phyloP scores from a whole-genome alignment of 1,140 invertebrate species.

The Micrasema minimum region DNA sequence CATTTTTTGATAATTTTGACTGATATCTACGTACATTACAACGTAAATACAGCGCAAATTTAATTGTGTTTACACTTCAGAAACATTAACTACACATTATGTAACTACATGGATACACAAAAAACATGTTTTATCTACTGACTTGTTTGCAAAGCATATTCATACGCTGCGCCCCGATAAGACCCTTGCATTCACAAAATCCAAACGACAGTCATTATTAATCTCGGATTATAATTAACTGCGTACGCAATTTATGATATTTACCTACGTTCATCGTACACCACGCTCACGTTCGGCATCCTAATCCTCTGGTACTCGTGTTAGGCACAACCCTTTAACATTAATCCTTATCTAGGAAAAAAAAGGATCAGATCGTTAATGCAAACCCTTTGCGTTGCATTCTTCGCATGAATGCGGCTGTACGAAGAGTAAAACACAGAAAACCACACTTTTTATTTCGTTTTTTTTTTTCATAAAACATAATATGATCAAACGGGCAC shows the following conservation, averaged over 20 bases:
- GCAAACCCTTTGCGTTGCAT: slow-evolving; percentile 36
- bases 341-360: slow-evolving; percentile 34
- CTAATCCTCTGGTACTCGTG: slow-evolving; percentile 21
- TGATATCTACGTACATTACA: too few relatives aligned
- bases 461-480: too few relatives aligned
- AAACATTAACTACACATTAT: too few relatives aligned
- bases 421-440: too few relatives aligned
- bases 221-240: slow-evolving; percentile 9
- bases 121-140: too few relatives aligned
- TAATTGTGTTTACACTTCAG: too few relatives aligned
- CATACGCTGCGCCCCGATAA: slow-evolving; percentile 15
- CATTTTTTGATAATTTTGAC: too few relatives aligned
- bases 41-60: too few relatives aligned
- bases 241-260: slow-evolving; percentile 28
- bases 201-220: slow-evolving; percentile 23
- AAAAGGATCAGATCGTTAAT: slow-evolving; percentile 33
- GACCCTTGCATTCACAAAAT: slow-evolving; percentile 23
- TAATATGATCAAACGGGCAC: too few relatives aligned
- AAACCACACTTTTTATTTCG: too few relatives aligned
- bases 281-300: background rate
- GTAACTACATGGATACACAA: too few relatives aligned
- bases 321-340: slow-evolving; percentile 32
- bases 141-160: too few relatives aligned
- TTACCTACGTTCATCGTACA: slow-evolving; percentile 7
- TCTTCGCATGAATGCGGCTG: slow-evolving; percentile 35